These are phyloP conservation scores for Sparidentex hasta DNA, from an alignment of 2,797 vertebrate genomes.

Conservation along the genomic window DNA sequence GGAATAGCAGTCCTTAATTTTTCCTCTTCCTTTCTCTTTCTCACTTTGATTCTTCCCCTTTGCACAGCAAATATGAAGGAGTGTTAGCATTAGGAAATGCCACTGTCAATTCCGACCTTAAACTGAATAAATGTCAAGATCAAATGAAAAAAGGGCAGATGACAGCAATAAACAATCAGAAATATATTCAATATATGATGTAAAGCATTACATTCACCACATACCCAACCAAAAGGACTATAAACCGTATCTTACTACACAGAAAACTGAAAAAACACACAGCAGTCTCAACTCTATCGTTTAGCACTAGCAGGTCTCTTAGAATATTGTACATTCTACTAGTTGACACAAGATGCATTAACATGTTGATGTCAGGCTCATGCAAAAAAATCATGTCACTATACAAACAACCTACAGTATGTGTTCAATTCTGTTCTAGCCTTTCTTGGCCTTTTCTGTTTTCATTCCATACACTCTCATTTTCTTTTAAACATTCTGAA, in stretches of 20 bases:
- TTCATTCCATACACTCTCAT: neutral
- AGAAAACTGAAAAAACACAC: conserved; percentile 40
- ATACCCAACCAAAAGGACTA: conserved; percentile 23
- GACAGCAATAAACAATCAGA: conserved; percentile 72
- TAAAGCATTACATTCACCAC: conserved; percentile 68
- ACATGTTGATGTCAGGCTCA: conserved; percentile 22
- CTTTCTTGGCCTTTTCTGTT: neutral
- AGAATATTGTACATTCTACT: conserved; percentile 6
- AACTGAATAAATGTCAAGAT: conserved; percentile 84
- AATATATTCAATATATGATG: conserved; percentile 68
- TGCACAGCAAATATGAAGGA: conserved; percentile 91
- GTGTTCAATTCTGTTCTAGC: neutral
- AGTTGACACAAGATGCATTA: conserved; percentile 9
- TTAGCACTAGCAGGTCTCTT: conserved; percentile 33
- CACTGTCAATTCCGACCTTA: conserved; percentile 83
- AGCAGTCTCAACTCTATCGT: conserved; percentile 12
- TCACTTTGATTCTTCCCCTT: conserved; percentile 92
- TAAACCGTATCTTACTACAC: conserved; percentile 42
- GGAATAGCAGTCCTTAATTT: conserved; percentile 95
- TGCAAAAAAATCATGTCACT: conserved; percentile 21
- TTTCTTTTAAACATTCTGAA: conserved; percentile 9
- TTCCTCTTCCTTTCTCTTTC: conserved; percentile 93
- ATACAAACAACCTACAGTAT: neutral
- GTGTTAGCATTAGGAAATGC: conserved; percentile 87
- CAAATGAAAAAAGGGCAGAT: conserved; percentile 75